A percentile compares a stretch with the other conserved stretches of the same genome.
Conservation (phyloP, 2,113 vertebrate genomes). For the Nannobrachium achirus region DNA sequence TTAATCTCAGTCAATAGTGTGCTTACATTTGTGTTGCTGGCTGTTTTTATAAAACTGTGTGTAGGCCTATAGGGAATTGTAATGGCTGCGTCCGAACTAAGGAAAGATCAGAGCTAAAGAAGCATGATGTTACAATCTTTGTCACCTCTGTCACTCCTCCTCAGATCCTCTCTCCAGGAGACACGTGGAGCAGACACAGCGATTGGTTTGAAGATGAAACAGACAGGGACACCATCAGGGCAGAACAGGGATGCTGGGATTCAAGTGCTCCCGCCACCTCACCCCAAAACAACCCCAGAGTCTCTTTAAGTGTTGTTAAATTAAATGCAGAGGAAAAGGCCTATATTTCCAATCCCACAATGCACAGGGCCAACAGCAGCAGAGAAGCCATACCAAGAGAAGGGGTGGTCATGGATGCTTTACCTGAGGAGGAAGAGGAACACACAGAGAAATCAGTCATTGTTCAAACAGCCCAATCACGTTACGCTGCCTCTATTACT, state of each 20-base stretch:
- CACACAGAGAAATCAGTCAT: slow-evolving; percentile 2
- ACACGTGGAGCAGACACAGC: not conserved
- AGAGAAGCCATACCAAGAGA: slow-evolving; percentile 78
- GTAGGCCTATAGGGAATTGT: too few relatives aligned
- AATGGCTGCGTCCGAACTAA: too few relatives aligned
- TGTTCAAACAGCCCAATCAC: too few relatives aligned
- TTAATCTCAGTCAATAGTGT: too few relatives aligned
- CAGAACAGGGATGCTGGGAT: slow-evolving; percentile 13
- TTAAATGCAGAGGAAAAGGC: slow-evolving; percentile 58
- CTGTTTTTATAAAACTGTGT: too few relatives aligned
- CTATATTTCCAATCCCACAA: slow-evolving; percentile 85
- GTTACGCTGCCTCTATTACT: too few relatives aligned
- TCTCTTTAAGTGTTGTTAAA: slow-evolving; percentile 66
- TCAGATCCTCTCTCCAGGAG: not conserved
- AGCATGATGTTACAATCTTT: too few relatives aligned
- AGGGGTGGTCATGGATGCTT: slow-evolving; percentile 67
- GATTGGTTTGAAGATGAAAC: not conserved
- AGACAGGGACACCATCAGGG: slow-evolving; percentile 2
- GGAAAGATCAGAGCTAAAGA: too few relatives aligned
- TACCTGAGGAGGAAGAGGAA: slow-evolving; percentile 69
- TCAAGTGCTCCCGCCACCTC: not conserved
- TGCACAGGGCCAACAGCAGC: slow-evolving; percentile 81
- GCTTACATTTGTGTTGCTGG: too few relatives aligned
- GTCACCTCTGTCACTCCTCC: not conserved
- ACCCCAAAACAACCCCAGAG: slow-evolving; percentile 44